Conservation (phyloP, 2,888 invertebrate species). For the Eupelmus urozonus region DNA sequence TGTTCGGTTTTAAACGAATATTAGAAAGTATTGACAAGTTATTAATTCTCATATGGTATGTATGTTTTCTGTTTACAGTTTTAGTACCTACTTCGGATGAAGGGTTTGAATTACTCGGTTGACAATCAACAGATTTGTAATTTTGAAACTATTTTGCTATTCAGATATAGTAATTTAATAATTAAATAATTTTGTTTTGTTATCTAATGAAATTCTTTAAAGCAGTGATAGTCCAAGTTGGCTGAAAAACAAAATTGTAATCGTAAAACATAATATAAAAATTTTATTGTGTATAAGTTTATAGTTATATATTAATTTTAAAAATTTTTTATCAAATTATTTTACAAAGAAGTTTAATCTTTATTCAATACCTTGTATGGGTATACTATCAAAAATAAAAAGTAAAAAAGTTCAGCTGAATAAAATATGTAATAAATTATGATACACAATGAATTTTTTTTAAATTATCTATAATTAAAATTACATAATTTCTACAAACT, state of each 20-base stretch:
- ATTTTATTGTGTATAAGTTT: not conserved
- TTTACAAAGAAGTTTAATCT: too few species aligned
- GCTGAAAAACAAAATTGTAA: conserved; percentile 34
- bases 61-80: conserved; percentile 75
- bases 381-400: too few species aligned
- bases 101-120: conserved; percentile 90
- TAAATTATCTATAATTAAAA: too few species aligned
- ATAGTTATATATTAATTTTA: conserved; percentile 14
- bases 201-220: conserved; percentile 49
- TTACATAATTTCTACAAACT: too few species aligned
- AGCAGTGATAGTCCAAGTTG: conserved; percentile 37
- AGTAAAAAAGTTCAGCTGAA: too few species aligned
- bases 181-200: conserved; percentile 43
- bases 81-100: conserved; percentile 87
- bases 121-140: conserved; percentile 64
- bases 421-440: too few species aligned
- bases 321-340: conserved; percentile 5
- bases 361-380: too few species aligned
- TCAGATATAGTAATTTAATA: conserved; percentile 35
- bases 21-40: too few species aligned
- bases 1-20: too few species aligned
- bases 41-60: too few species aligned
- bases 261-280: conserved; percentile 2
- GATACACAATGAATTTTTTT: too few species aligned
- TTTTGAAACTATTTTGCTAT: conserved; percentile 23